Base-by-base conservation (phyloP, 2,797 vertebrate species). In the Picus viridis region DNA sequence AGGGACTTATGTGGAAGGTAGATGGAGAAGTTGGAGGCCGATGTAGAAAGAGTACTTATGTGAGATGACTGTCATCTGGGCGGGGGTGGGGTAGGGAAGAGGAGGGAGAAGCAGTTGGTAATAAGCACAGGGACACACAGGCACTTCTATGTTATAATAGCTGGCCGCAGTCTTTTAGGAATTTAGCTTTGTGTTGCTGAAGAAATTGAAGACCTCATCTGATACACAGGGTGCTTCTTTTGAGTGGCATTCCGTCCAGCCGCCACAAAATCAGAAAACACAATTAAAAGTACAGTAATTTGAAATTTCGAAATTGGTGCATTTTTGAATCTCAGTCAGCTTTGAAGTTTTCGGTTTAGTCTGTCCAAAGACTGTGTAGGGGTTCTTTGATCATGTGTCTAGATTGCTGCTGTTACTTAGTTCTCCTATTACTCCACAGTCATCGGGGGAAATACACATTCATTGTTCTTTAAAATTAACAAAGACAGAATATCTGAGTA, bases 401-500 rank as follows among this genome's bases (percentile, higher is more conserved):
- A 64, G 86, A 80, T 72, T 87, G 90, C 83, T 77, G 73, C 74
- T 91, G 70, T 75, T 86, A 10, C 84, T 90, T 94, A 91, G 86
- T 79, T 93, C 71, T 92, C 54, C 27, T 56, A 56, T 56, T 29
- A 56, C 54, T 56, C 54, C 29, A 56, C 54, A 56, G 54, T 84
- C 83, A 85, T 73, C 17, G 68, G 88, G 70, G 88, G 73, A 92
- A 75, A 70, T 77, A 87, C 86, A 77, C 71, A 54, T 79, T 57
- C 79, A 53, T 82, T 89, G 91, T 88, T 86, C 74, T 86, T 95
- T 72, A 74, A 87, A 77, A 90, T 87, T 89, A 89, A 89, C 83
- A 71, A 90, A 76, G 74, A 19, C 47, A 7, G 57, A 89, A 53
- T 56, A 79, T 74, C 34, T 63, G 84, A 26, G 56, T 86, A 18